Base-by-base conservation (phyloP, 30 jellyfish, hydroid and myxozoan genomes). In the Catostylus mosaicus region DNA sequence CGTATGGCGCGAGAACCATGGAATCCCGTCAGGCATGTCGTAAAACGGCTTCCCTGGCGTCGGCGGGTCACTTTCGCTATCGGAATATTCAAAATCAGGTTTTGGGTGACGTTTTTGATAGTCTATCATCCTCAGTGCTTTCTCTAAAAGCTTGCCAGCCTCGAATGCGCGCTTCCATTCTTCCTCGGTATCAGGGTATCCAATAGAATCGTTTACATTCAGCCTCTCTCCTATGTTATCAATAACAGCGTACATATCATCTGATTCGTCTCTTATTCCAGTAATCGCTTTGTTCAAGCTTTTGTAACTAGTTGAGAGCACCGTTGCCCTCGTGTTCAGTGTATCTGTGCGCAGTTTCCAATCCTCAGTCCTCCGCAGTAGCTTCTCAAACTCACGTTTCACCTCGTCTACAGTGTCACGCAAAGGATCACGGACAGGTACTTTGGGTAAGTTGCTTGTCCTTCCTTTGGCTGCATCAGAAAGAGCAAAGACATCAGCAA, bases 171-270 rank as follows among this genome's bases (percentile, higher is more conserved):
- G 70, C 27, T 84, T 68, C 96, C 96, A 88, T 30, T 88, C 96
- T 35, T 88, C 96, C 50, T 88, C 96, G 3, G 91, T 88, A 52
- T 78, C 86, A 8, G 96, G 96, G 35, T 23, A 68, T 30, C 96
- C 96, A 0, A 88, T 47, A 26, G 82, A 37, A 40, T 77, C 89
- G 37, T 78, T 88, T 32, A 18, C 91, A 34, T 80, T 74, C 78
- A 88, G 87, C 84, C 96, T 78, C 56, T 61, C 78, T 27, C 73
- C 96, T 50, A 88, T 52, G 64, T 68, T 51, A 20, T 46, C 88
- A 82, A 66, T 78, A 7, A 45, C 57, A 2, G 78, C 88, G 61
- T 80, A 45, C 43, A 88, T 85, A 35, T 46, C 91, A 34, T 71
- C 92, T 4, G 96, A 70, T 62, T 88, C 92, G 51, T 78, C 92